Base-by-base conservation (phyloP, 2,888 invertebrate species). In the Strigamia maritima region DNA sequence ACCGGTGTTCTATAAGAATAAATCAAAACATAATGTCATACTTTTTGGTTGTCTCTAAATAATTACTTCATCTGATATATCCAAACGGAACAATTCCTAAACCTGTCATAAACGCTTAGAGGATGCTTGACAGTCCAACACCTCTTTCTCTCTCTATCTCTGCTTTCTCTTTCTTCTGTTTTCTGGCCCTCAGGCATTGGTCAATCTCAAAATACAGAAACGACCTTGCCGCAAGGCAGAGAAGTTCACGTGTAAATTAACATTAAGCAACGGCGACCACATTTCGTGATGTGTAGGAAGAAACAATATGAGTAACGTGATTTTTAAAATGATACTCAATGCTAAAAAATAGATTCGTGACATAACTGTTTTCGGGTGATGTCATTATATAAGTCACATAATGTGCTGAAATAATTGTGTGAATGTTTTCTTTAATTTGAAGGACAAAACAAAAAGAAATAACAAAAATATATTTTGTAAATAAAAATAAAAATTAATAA, bases 231-330 rank as follows among this genome's bases (percentile, higher is more conserved):
- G 14, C 4, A 28, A 70, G 70, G 70, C 70, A 70, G 70, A 70
- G 70, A 70, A 70, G 70, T 28, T 70, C 70, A 70, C 70, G 70
- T 70, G 70, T 8, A 54, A 54, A 54, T 19, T 70, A 70, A 28
- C 70, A 70, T 54, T 54, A 54, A 19, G 54, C 22, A 70, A 70
- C 12, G 70, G 14, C 12, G 1, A 70, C 70, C 70, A 70, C 70
- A 70, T 28, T 16, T 70, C 70, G 70, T 70, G 70, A 70, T 70
- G 70, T n/a, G 70, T 70, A 26, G 70, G 70, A 70, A 70, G 70
- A 70, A 70, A 70, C 70, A 28, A 70, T n/a, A n/a, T 6, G 70
- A 70, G 28, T 70, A 70, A 70, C 70, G 70, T 70, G 28, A 70
- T 70, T 26, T 28, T 70, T 70, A 1, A 28, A 28, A 28, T 28